Evolutionary conservation across 2,113 vertebrate species (phyloP).

Genomic region (Sceloporus undulatus): DNA sequence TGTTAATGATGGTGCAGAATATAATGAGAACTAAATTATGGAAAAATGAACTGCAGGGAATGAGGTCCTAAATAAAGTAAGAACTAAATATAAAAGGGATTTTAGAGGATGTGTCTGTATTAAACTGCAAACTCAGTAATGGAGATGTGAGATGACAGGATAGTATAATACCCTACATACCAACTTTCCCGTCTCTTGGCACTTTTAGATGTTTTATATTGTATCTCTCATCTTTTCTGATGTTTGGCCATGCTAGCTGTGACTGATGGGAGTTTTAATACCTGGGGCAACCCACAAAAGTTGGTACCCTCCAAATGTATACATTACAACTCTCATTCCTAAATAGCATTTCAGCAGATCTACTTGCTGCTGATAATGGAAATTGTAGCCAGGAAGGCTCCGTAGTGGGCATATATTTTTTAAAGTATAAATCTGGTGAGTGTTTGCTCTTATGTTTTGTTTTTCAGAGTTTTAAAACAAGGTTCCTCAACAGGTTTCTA

Average conservation of each 20-base stretch:
- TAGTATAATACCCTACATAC: neutral
- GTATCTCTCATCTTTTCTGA: neutral
- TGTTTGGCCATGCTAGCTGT: neutral
- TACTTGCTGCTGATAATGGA: neutral
- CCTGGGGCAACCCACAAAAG: neutral
- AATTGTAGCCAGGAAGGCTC: neutral
- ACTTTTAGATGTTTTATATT: neutral
- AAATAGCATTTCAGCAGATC: neutral
- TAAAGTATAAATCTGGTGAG: neutral
- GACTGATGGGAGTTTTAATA: neutral
- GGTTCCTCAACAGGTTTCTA: too few species aligned
- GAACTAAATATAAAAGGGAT: neutral
- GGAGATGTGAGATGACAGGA: neutral
- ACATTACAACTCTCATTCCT: neutral
- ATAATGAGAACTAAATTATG: neutral
- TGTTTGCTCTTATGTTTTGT: neutral
- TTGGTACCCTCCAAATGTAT: neutral
- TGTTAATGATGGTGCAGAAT: neutral
- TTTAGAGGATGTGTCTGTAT: neutral
- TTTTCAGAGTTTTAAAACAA: accelerated
- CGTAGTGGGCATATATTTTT: neutral
- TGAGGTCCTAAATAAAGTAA: neutral
- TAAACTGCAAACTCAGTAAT: neutral
- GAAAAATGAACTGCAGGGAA: neutral
- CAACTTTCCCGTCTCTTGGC: neutral